A percentile compares a stretch with the other conserved stretches of the same genome.
These are phyloP conservation scores for Drosophila varians DNA, from an alignment of 1,140 invertebrate species.

Conservation along the genomic window DNA sequence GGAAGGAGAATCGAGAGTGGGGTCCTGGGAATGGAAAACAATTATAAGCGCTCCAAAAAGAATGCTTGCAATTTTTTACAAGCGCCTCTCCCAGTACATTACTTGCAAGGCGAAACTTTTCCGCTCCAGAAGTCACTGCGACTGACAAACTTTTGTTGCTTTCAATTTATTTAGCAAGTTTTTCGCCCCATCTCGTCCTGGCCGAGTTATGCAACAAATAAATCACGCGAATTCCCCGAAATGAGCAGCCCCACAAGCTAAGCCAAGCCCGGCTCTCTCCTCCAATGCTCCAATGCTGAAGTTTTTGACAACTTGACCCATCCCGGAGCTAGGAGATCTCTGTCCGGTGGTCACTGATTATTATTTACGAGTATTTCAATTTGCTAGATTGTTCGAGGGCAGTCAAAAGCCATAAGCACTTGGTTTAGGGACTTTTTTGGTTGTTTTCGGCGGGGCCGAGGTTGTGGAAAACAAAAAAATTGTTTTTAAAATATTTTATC, in stretches of 20 bases:
- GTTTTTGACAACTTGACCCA: constrained; percentile 32
- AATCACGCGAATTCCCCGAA: constrained; percentile 68
- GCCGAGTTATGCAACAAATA: constrained; percentile 74
- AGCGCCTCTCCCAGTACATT: constrained; percentile 50
- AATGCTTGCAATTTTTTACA: constrained; percentile 67
- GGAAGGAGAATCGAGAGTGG: neutral
- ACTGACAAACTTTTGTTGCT: constrained; percentile 70
- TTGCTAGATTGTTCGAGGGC: constrained; percentile 52
- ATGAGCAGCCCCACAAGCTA: constrained; percentile 52
- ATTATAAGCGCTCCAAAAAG: constrained; percentile 77
- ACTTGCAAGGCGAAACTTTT: constrained; percentile 56
- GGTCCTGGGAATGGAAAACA: constrained; percentile 60
- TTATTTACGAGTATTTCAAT: constrained; percentile 74
- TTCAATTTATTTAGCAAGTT: constrained; percentile 76
- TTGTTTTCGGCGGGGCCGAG: neutral
- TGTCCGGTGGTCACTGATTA: constrained; percentile 54
- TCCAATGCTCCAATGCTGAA: constrained; percentile 40
- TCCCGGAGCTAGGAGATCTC: constrained; percentile 15
- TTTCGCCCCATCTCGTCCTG: constrained; percentile 4
- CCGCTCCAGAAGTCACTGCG: constrained; percentile 30
- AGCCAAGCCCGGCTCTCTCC: constrained; percentile 22
- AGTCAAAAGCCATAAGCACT: constrained; percentile 63
- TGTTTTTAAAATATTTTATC: constrained; percentile 68
- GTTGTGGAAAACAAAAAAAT: constrained; percentile 35
- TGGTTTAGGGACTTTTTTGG: constrained; percentile 26